phyloP scores from a whole-genome alignment of 2,113 vertebrate species.

The Trichomycterus rosablanca region DNA sequence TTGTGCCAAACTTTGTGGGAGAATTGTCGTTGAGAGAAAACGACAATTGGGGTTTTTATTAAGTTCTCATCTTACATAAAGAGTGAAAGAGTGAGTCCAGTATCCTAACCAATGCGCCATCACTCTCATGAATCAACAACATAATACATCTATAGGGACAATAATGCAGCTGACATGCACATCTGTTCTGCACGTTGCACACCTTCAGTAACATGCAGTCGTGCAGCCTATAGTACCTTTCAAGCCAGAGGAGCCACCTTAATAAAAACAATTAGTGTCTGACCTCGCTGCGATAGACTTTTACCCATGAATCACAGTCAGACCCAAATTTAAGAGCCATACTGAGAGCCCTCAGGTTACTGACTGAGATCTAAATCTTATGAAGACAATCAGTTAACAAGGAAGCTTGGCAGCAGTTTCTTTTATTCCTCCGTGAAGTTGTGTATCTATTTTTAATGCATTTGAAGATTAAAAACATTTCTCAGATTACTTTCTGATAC shows the following conservation, averaged over 20 bases:
- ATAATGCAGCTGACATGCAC: too few relatives aligned
- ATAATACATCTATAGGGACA: too few relatives aligned
- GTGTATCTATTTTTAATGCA: background rate
- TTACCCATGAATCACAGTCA: constrained; percentile 11
- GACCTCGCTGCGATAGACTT: background rate
- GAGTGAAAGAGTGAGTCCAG: too few relatives aligned
- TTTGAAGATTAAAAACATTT: background rate
- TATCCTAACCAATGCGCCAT: too few relatives aligned
- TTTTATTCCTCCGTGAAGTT: background rate
- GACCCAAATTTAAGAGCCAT: background rate
- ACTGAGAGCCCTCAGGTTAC: constrained; percentile 6
- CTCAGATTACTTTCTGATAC: background rate
- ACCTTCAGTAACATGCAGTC: background rate
- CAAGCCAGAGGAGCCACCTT: background rate
- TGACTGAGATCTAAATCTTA: constrained; percentile 17
- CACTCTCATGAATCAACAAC: too few relatives aligned
- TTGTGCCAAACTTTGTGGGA: too few relatives aligned
- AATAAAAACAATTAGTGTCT: constrained; percentile 21
- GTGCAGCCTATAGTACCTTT: background rate
- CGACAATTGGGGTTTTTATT: too few relatives aligned
- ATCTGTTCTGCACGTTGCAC: background rate
- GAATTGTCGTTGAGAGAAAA: too few relatives aligned
- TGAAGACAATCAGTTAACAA: constrained; percentile 13
- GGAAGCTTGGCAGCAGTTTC: background rate
- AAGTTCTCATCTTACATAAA: too few relatives aligned